Percentiles rank a stretch among this genome's conserved stretches.
Evolutionary conservation across 1,140 invertebrate genomes (phyloP).

Genomic region (Steinernema khuongi): DNA sequence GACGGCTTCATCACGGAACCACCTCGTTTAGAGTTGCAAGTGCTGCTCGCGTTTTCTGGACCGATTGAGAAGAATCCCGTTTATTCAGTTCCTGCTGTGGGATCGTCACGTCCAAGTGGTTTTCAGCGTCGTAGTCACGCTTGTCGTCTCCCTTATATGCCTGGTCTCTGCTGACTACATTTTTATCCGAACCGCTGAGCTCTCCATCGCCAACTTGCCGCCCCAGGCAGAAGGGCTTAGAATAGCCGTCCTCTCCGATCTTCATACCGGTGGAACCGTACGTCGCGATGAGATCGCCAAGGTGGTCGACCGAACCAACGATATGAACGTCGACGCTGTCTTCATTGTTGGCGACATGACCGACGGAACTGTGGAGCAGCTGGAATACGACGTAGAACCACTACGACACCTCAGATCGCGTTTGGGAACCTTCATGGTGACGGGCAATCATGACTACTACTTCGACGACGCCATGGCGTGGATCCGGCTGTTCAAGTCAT

Average conservation of each 20-base stretch:
- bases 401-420: slow-evolving; percentile 37
- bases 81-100: background rate
- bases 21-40: background rate
- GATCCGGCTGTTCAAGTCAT: slow-evolving; percentile 26
- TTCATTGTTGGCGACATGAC: slow-evolving; percentile 42
- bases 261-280: slow-evolving; percentile 21
- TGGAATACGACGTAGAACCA: slow-evolving; percentile 26
- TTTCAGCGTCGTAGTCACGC: background rate
- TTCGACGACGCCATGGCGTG: slow-evolving; percentile 36
- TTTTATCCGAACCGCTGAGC: background rate
- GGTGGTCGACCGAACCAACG: slow-evolving; percentile 29
- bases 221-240: background rate
- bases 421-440: slow-evolving; percentile 1
- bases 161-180: background rate
- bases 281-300: slow-evolving; percentile 17
- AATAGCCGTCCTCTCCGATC: background rate
- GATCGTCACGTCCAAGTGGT: background rate
- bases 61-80: background rate
- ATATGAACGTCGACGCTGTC: slow-evolving; percentile 34
- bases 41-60: background rate
- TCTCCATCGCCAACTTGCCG: background rate
- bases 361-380: slow-evolving; percentile 26
- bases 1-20: background rate
- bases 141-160: background rate
- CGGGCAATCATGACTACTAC: slow-evolving; percentile 33